Evolutionary conservation across 2,797 vertebrate species (phyloP).

Genomic region (Pampus argenteus): DNA sequence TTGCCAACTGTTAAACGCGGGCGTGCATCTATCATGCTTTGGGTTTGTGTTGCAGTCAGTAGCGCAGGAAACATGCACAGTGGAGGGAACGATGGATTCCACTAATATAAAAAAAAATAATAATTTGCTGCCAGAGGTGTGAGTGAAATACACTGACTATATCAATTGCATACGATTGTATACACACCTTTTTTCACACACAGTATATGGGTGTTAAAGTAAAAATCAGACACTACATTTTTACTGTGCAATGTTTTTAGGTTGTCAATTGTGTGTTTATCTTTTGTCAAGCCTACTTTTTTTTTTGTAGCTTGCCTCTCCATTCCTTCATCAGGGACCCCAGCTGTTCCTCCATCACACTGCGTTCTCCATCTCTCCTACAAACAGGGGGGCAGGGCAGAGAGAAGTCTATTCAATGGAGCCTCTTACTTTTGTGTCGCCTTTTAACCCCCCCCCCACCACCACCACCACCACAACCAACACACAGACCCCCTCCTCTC

Average conservation of each 20-base stretch:
- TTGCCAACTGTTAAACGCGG: too few species aligned
- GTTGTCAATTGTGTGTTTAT: background rate
- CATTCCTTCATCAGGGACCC: conserved; percentile 11
- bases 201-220: background rate
- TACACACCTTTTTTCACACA: too few species aligned
- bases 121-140: too few species aligned
- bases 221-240: background rate
- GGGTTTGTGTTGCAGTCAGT: too few species aligned
- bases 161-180: too few species aligned
- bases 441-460: conserved; percentile 17
- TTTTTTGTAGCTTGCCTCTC: background rate
- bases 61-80: too few species aligned
- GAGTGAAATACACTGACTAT: too few species aligned
- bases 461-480: too few species aligned
- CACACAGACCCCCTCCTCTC: background rate
- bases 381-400: conserved; percentile 48
- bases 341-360: conserved; percentile 36
- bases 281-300: background rate
- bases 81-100: too few species aligned
- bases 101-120: too few species aligned
- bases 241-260: background rate
- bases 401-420: conserved; percentile 69
- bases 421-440: conserved; percentile 55
- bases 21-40: too few species aligned
- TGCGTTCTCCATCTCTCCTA: conserved; percentile 34